These are phyloP conservation scores for Gallinago solitaria DNA, from an alignment of 2,797 vertebrate genomes.

Conservation along the genomic window DNA sequence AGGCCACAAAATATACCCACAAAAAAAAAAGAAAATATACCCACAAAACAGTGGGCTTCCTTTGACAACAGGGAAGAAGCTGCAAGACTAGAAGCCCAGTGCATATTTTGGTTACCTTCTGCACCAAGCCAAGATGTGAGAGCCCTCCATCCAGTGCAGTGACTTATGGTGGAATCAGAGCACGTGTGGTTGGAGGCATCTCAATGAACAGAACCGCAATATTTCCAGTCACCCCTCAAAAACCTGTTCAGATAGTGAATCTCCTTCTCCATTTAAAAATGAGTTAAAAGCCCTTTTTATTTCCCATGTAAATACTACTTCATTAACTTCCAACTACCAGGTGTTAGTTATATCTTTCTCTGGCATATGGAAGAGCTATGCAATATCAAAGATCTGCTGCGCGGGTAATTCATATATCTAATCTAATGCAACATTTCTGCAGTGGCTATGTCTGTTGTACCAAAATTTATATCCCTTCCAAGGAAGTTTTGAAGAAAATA, in stretches of 20 bases:
- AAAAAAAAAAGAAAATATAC: no score
- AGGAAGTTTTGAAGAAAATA: background rate
- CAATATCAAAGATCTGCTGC: background rate
- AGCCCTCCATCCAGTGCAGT: background rate
- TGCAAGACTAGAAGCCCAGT: background rate
- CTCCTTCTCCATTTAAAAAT: background rate
- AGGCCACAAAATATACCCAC: background rate
- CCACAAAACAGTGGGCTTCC: background rate
- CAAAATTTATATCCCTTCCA: background rate
- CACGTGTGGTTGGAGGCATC: background rate
- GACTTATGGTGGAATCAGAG: background rate
- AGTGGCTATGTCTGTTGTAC: background rate
- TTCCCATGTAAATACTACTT: background rate
- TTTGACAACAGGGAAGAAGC: background rate
- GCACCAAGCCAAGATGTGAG: background rate
- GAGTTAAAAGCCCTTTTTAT: background rate
- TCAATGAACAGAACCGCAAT: background rate
- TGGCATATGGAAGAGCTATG: background rate
- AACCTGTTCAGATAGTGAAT: background rate
- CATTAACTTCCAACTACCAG: background rate
- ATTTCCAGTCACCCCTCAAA: background rate
- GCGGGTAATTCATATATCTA: background rate
- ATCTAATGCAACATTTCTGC: background rate
- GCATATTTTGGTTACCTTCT: background rate
- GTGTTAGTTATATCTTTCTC: background rate